Percentiles rank a stretch among this genome's conserved stretches.
phyloP scores from a whole-genome alignment of 2,888 invertebrate species.

The Hybos culiciformis region DNA sequence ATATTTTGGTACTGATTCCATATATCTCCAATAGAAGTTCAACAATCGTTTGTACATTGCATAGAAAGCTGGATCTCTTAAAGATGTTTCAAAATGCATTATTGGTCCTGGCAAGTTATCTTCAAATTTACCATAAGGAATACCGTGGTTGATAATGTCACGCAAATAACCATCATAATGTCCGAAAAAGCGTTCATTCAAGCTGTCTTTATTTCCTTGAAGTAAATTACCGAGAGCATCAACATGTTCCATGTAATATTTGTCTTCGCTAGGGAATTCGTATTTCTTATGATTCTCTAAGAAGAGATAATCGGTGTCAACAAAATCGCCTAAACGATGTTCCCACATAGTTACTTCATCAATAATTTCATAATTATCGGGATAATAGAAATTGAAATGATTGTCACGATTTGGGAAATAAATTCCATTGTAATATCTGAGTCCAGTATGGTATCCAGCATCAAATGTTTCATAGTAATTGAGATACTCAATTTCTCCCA shows the following conservation, averaged over 20 bases:
- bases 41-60: slow-evolving; percentile 49
- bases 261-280: slow-evolving; percentile 17
- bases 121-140: slow-evolving; percentile 22
- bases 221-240: slow-evolving; percentile 42
- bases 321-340: slow-evolving; percentile 43
- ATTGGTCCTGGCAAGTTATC: slow-evolving; percentile 35
- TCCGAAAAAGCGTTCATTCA: slow-evolving; percentile 41
- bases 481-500: slow-evolving; percentile 49
- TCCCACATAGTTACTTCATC: slow-evolving; percentile 39
- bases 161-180: slow-evolving; percentile 38
- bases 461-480: slow-evolving; percentile 42
- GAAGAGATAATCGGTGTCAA: slow-evolving; percentile 43
- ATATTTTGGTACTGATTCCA: slow-evolving; percentile 46
- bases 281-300: slow-evolving; percentile 27
- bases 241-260: slow-evolving; percentile 25
- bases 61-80: slow-evolving; percentile 62
- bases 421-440: slow-evolving; percentile 49
- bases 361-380: slow-evolving; percentile 23
- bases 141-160: slow-evolving; percentile 40
- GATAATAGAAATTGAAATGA: slow-evolving; percentile 37
- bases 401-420: slow-evolving; percentile 51
- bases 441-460: slow-evolving; percentile 48
- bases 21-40: slow-evolving; percentile 44
- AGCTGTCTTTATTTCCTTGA: slow-evolving; percentile 41
- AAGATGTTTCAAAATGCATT: slow-evolving; percentile 49